Percentiles rank a stretch among this genome's conserved stretches.
These are phyloP conservation scores for Calycopis cecrops DNA, from an alignment of 1,140 invertebrate genomes.

Conservation along the genomic window DNA sequence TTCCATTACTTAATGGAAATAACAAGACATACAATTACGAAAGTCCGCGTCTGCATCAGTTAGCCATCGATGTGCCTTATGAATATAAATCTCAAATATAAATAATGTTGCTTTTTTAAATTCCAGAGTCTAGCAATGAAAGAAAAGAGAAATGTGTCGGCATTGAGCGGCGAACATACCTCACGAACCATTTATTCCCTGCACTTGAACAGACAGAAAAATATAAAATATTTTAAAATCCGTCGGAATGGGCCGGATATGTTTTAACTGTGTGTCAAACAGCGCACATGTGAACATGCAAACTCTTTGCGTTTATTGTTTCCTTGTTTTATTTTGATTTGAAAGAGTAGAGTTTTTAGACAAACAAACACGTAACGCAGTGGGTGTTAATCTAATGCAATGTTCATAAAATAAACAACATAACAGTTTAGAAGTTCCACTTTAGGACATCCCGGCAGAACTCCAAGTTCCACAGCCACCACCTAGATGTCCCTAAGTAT, in stretches of 20 bases:
- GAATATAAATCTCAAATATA: neutral
- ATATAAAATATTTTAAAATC: neutral
- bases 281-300: neutral
- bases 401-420: too few relatives aligned
- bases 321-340: neutral
- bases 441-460: too few relatives aligned
- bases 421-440: too few relatives aligned
- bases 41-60: too few relatives aligned
- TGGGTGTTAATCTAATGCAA: too few relatives aligned
- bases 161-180: neutral
- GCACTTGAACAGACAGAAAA: neutral
- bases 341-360: too few relatives aligned
- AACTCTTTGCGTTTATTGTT: conserved; percentile 3
- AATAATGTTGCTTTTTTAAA: neutral
- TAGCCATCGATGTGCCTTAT: neutral
- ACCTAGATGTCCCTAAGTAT: too few relatives aligned
- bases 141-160: neutral
- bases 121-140: neutral
- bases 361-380: too few relatives aligned
- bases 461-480: too few relatives aligned
- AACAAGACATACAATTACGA: too few relatives aligned
- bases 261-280: conserved; percentile 7
- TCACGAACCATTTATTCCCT: neutral
- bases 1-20: too few relatives aligned
- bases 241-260: neutral